Evolutionary conservation across 2,797 vertebrate genomes (phyloP), one percentile per base, ranked within the genome.

Genomic region (Etheostoma perlongum): DNA sequence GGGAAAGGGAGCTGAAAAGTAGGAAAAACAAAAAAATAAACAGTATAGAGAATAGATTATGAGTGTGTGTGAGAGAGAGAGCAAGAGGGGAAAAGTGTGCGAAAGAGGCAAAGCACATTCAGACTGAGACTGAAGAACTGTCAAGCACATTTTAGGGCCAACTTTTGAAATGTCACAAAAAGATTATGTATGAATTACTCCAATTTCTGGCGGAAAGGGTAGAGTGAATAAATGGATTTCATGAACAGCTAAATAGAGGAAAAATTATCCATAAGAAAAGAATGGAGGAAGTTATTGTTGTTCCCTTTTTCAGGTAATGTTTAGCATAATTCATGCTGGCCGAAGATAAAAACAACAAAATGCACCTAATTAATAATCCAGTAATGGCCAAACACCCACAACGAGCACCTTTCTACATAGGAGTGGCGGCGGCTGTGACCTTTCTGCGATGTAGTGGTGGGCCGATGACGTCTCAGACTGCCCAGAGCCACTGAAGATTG

Each of bases 81-180:
- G 36, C 10, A 61, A 8, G 63, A 23, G 40, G 16, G 19, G 4
- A 10, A 36, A 49, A 23, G 65, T 53, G 47, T 52, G 72, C 15
- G 70, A 72, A 72, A 10, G 9, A 19, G 51, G 21, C 9, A 16
- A 51, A 72, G 76, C 76, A 75, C 65, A 72, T 77, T 74, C 57
- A 82, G 76, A 77, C 59, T 70, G 19, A 67, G 23, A 33, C 46
- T 65, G 27, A 87, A 54, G 1, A 58, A 52, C 71, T 76, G 78
- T 83, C 71, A 67, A 66, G 51, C 42, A 59, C 62, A 74, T 74
- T 83, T 74, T 57, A n/a, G 53, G 30, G 47, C 59, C 25, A 64
- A 66, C 67, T 76, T 79, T 49, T 74, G 67, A 86, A 79, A 85
- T 73, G 84, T 81, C 84, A 72, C 58, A n/a, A 25, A 74, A 14